Percentiles rank a stretch among this genome's conserved stretches.
phyloP scores from a whole-genome alignment of 1,140 invertebrate genomes.

The Drosophila sp. region DNA sequence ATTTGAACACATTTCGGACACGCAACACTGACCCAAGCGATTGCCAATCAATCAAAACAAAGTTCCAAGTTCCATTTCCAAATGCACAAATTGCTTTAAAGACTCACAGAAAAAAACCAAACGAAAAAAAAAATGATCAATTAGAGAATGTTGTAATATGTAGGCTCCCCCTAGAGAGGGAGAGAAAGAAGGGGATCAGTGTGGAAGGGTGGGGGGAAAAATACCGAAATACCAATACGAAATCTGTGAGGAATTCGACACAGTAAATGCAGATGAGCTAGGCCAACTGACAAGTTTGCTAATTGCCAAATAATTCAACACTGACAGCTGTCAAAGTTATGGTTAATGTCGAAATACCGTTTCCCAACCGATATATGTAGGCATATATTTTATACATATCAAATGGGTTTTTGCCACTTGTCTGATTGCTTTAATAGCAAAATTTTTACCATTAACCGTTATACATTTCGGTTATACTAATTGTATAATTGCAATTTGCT shows the following conservation, averaged over 20 bases:
- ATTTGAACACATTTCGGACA: constrained; percentile 59
- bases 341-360: constrained; percentile 4
- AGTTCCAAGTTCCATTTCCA: constrained; percentile 61
- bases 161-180: constrained; percentile 1
- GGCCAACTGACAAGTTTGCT: constrained; percentile 4
- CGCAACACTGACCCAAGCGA: constrained; percentile 64
- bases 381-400: not conserved
- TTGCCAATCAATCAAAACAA: constrained; percentile 63
- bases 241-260: not conserved
- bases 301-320: constrained; percentile 38
- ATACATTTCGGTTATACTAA: too few species aligned
- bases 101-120: constrained; percentile 24
- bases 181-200: not conserved
- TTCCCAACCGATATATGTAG: not conserved
- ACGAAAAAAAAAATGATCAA: constrained; percentile 54
- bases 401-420: not conserved
- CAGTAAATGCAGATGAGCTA: constrained; percentile 3
- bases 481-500: too few species aligned
- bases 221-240: not conserved
- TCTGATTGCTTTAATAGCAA: too few species aligned
- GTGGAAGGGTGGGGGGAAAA: not conserved
- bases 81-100: constrained; percentile 37
- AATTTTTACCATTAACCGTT: too few species aligned
- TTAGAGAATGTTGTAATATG: constrained; percentile 66
- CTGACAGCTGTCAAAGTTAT: constrained; percentile 26